Percentiles rank a stretch among this genome's conserved stretches.
Evolutionary conservation across 1,140 invertebrate genomes (phyloP).

Genomic region (Bombus breviceps): DNA sequence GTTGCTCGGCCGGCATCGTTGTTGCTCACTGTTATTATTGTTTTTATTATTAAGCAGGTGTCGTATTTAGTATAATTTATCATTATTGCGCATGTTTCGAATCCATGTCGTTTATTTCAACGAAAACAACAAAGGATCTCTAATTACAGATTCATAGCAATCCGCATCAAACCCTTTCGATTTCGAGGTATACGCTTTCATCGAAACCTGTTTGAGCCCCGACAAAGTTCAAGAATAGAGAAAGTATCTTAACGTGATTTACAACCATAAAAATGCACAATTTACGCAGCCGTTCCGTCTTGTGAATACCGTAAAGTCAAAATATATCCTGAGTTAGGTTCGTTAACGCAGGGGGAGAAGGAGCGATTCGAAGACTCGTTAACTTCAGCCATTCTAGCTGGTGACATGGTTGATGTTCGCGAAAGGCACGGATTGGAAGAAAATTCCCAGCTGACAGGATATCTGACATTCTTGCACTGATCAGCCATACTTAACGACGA

Average conservation of each 20-base stretch:
- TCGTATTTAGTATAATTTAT: neutral
- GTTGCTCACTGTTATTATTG: no score
- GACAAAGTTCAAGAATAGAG: neutral
- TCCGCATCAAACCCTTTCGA: neutral
- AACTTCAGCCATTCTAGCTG: neutral
- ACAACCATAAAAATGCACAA: neutral
- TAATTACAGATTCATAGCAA: neutral
- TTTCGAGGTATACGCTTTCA: neutral
- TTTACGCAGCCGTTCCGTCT: neutral
- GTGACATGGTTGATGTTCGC: slow-evolving; percentile 4
- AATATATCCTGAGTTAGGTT: neutral
- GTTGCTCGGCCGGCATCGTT: no score
- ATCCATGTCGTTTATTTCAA: neutral
- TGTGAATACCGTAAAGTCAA: neutral
- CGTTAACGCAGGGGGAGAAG: neutral
- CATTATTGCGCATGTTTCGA: neutral
- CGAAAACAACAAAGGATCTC: neutral
- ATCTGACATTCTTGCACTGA: slow-evolving; percentile 38
- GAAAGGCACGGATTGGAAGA: slow-evolving; percentile 24
- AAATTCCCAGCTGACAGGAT: slow-evolving; percentile 36
- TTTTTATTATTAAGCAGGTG: no score
- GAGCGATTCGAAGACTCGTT: neutral
- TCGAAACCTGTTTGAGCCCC: neutral
- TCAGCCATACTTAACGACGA: slow-evolving; percentile 38
- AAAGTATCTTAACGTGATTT: neutral